Percentiles rank a stretch among this genome's conserved stretches.
phyloP scores from a whole-genome alignment of 1,140 invertebrate genomes.

The Anastatus disparis region DNA sequence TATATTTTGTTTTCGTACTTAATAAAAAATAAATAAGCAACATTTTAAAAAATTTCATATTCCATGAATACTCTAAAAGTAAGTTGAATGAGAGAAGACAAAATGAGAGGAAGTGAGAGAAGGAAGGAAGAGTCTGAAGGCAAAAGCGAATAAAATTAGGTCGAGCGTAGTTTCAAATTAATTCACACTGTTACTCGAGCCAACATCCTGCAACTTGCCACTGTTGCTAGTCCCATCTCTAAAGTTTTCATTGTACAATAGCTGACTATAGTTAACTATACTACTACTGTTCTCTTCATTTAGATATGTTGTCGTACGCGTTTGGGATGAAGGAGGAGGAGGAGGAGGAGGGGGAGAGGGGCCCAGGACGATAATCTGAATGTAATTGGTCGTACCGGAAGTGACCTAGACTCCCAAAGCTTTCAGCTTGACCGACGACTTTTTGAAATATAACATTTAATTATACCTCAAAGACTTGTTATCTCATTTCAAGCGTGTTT shows the following conservation, averaged over 20 bases:
- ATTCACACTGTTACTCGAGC: conserved; percentile 49
- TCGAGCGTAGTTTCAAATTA: conserved; percentile 52
- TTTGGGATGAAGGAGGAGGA: too few relatives aligned
- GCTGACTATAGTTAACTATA: conserved; percentile 40
- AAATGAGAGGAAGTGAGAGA: background rate
- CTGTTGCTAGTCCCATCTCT: conserved; percentile 47
- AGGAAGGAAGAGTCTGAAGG: background rate
- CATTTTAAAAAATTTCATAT: too few relatives aligned
- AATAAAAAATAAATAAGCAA: too few relatives aligned
- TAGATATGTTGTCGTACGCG: conserved; percentile 48
- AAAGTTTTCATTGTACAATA: conserved; percentile 55
- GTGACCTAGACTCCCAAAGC: conserved; percentile 41
- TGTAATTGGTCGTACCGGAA: conserved; percentile 52
- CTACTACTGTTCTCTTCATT: conserved; percentile 44
- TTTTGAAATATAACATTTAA: conserved; percentile 58
- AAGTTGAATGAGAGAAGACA: too few relatives aligned
- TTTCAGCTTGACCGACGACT: conserved; percentile 46
- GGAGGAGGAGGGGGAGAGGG: too few relatives aligned
- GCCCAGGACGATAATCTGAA: conserved; percentile 50
- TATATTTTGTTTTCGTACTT: too few relatives aligned
- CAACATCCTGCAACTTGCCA: conserved; percentile 53
- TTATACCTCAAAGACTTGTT: conserved; percentile 46
- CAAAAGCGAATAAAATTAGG: conserved; percentile 47
- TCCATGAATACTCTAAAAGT: too few relatives aligned
- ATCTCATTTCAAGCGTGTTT: conserved; percentile 29